phyloP scores from a whole-genome alignment of 2,113 vertebrate species.

The Cryptomyrus ogoouensis region DNA sequence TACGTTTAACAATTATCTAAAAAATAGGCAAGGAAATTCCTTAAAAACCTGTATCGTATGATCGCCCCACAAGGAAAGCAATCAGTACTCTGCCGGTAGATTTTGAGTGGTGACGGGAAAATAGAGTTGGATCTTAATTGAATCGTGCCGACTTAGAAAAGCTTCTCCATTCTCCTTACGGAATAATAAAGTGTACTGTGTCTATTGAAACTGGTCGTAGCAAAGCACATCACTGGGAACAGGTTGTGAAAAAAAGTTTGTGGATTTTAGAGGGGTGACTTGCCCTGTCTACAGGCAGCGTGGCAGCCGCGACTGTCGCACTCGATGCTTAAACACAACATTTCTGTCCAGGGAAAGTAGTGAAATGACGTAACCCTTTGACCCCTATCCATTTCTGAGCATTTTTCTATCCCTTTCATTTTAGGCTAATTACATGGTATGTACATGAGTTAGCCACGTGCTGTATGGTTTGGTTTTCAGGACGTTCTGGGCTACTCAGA shows the following conservation, averaged over 20 bases:
- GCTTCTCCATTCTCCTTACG: not conserved
- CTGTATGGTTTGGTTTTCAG: too few species aligned
- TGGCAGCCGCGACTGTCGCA: not conserved
- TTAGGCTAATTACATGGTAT: too few species aligned
- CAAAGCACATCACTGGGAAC: not conserved
- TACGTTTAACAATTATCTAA: not conserved
- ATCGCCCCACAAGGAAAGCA: not conserved
- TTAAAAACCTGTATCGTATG: not conserved
- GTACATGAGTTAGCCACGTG: too few species aligned
- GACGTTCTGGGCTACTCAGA: too few species aligned
- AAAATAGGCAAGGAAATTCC: not conserved
- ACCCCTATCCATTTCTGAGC: too few species aligned
- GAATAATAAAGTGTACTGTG: not conserved
- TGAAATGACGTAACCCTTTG: not conserved
- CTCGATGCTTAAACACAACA: not conserved
- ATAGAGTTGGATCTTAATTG: slow-evolving; percentile 13
- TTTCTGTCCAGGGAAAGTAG: not conserved
- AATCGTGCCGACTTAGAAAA: not conserved
- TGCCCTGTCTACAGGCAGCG: not conserved
- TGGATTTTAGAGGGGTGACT: not conserved
- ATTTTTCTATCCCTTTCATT: too few species aligned
- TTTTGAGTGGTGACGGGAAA: not conserved
- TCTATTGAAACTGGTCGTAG: not conserved
- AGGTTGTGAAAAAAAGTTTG: not conserved
- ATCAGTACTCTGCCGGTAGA: not conserved